phyloP scores from a whole-genome alignment of 2,888 invertebrate genomes.

The Helobdella robusta region DNA sequence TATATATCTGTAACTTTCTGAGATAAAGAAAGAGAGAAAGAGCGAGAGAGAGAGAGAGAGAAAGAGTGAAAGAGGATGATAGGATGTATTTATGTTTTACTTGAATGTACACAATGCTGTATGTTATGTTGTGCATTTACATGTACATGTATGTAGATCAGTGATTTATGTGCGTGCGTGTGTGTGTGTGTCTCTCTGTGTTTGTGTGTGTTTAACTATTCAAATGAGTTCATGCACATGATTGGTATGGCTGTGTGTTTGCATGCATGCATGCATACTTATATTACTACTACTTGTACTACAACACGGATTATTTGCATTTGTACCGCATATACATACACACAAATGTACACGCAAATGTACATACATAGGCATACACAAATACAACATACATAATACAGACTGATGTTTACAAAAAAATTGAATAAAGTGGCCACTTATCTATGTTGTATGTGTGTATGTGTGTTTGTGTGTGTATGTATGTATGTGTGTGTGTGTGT shows the following conservation, averaged over 20 bases:
- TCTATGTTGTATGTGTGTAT: not conserved
- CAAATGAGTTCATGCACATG: not conserved
- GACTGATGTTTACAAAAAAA: not conserved
- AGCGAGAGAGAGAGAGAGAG: no score
- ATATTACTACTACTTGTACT: no score
- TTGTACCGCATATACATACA: no score
- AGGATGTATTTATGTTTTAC: no score
- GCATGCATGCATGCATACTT: no score
- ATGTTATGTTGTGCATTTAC: no score
- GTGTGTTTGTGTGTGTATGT: not conserved
- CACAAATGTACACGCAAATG: not conserved
- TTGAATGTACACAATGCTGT: no score
- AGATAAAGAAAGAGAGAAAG: no score
- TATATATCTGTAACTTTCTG: no score
- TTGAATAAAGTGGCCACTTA: not conserved
- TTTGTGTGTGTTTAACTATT: not conserved
- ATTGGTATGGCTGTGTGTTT: conserved; percentile 12
- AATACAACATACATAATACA: not conserved
- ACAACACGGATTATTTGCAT: no score
- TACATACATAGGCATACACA: not conserved
- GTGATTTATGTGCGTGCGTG: not conserved
- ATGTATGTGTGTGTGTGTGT: not conserved
- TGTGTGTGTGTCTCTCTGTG: conserved; percentile 6
- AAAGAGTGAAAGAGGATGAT: no score
- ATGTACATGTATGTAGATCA: no score